A percentile compares a stretch with the other conserved stretches of the same genome.
Conservation (phyloP, 1,140 invertebrate species). For the Ganaspis sp. region DNA sequence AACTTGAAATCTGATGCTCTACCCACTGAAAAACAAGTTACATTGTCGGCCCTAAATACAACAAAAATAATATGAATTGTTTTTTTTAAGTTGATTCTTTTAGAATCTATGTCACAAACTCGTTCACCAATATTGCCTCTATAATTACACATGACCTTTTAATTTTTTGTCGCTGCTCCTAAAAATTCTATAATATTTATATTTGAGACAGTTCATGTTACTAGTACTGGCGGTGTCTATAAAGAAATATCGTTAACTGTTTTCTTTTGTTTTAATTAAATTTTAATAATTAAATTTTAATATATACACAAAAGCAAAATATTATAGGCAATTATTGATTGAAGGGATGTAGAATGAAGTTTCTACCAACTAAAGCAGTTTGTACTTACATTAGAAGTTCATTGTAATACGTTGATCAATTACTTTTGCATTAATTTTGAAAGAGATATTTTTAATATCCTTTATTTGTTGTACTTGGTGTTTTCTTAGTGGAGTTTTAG, state of each 20-base stretch:
- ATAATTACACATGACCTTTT: background rate
- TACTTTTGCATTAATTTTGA: background rate
- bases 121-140: background rate
- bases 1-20: no score
- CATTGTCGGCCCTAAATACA: no score
- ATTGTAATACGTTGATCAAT: conserved; percentile 3
- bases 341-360: background rate
- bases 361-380: background rate
- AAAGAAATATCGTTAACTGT: background rate
- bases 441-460: background rate
- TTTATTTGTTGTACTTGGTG: background rate
- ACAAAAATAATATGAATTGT: background rate
- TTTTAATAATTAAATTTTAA: background rate
- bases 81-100: background rate
- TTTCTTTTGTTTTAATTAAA: no score
- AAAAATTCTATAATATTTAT: background rate
- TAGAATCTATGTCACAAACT: background rate
- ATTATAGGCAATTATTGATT: background rate
- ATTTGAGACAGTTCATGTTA: background rate
- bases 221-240: background rate
- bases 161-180: background rate
- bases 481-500: background rate
- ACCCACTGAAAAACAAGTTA: no score
- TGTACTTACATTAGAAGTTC: conserved; percentile 20
- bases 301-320: background rate